phyloP scores from a whole-genome alignment of 1,140 invertebrate species.

The Euwallacea fornicatus region DNA sequence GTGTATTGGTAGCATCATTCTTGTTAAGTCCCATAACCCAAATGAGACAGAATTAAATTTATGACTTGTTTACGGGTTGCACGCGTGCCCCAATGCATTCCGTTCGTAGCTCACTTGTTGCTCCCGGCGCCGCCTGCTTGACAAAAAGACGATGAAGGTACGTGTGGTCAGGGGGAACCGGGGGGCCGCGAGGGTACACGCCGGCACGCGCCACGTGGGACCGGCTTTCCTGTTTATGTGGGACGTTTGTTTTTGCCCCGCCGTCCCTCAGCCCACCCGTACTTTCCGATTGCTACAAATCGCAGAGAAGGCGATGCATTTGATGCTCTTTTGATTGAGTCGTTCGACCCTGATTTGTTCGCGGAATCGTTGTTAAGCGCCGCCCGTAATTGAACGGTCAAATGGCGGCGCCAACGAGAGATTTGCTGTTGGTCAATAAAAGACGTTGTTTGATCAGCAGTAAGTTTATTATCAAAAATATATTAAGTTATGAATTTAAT shows the following conservation, averaged over 20 bases:
- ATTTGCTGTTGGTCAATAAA: no score
- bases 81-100: slow-evolving; percentile 27
- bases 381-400: not conserved
- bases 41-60: slow-evolving; percentile 14
- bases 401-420: no score
- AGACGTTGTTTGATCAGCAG: no score
- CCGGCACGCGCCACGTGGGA: slow-evolving; percentile 28
- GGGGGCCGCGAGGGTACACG: not conserved
- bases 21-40: no score
- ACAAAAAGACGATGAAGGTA: slow-evolving; percentile 22
- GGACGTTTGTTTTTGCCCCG: slow-evolving; percentile 21
- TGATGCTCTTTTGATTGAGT: slow-evolving; percentile 11
- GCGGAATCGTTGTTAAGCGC: not conserved
- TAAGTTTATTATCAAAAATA: no score
- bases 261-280: not conserved
- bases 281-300: slow-evolving; percentile 5
- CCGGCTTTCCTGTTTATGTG: slow-evolving; percentile 28
- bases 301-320: not conserved
- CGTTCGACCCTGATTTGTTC: not conserved
- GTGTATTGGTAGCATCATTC: no score
- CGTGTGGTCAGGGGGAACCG: not conserved
- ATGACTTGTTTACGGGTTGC: slow-evolving; percentile 24
- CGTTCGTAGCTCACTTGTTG: slow-evolving; percentile 28
- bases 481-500: no score
- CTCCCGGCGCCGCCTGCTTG: slow-evolving; percentile 18